Conservation (phyloP, 2,113 vertebrate genomes). For the Natator depressus region DNA sequence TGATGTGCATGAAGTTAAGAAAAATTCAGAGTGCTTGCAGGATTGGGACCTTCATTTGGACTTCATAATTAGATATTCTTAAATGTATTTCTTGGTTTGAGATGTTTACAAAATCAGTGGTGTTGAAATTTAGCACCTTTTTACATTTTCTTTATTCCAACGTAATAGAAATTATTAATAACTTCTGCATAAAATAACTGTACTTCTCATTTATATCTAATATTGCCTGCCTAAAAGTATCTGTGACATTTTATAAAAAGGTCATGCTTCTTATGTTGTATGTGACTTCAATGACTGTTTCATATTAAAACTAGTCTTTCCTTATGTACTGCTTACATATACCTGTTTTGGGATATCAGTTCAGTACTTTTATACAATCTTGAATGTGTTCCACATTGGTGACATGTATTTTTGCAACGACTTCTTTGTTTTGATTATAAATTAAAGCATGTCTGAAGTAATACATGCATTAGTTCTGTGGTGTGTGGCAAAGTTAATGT, state of each 20-base stretch:
- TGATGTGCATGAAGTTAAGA: neutral
- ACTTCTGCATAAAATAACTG: slow-evolving; percentile 39
- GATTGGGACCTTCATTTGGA: neutral
- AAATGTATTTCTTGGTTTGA: slow-evolving; percentile 45
- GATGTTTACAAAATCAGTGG: slow-evolving; percentile 50
- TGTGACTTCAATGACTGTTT: slow-evolving; percentile 85
- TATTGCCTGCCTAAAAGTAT: slow-evolving; percentile 76
- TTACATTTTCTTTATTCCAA: slow-evolving; percentile 38
- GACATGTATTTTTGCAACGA: slow-evolving; percentile 84
- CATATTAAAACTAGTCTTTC: slow-evolving; percentile 85
- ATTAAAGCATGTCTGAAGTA: slow-evolving; percentile 81
- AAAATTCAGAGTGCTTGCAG: neutral
- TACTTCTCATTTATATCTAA: slow-evolving; percentile 69
- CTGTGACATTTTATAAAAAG: slow-evolving; percentile 72
- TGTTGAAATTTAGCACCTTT: slow-evolving; percentile 55
- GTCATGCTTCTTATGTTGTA: slow-evolving; percentile 81
- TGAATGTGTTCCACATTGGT: slow-evolving; percentile 86
- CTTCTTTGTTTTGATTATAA: slow-evolving; percentile 74
- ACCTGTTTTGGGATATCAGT: slow-evolving; percentile 84
- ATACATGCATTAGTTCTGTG: slow-evolving; percentile 83
- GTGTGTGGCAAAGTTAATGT: slow-evolving; percentile 81
- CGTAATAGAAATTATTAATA: neutral
- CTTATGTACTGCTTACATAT: slow-evolving; percentile 84
- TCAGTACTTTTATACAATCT: slow-evolving; percentile 85
- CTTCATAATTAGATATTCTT: neutral